Evolutionary conservation across 2,113 vertebrate species (phyloP), one percentile per base, ranked within the genome.

Genomic region (Psittacara wagleri): DNA sequence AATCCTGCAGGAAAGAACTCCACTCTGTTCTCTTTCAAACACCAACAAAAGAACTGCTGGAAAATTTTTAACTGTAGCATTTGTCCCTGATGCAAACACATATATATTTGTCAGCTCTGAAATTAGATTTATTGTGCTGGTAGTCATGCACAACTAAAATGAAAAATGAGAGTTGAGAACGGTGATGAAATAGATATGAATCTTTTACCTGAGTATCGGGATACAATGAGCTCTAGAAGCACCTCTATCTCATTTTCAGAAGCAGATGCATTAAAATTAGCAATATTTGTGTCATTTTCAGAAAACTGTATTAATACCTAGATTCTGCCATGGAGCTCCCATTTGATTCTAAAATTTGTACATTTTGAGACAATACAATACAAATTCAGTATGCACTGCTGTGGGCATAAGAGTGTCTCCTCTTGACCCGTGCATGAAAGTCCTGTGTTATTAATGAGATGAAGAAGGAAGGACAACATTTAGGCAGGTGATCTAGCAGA

Each of bases 401-500:
- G 54, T 77, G 67, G 51, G 63, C 41, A 86, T 61, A 92, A 74
- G 28, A 83, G 28, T 66, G 51, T 81, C 66, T 90, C 61, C 20
- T 88, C 49, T 22, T 61, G 59, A 74, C 46, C 37, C n/a, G 29
- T 18, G 49, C 46, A 23, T 25, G 13, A 6, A 67, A 57, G 35
- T 68, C 72, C 35, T 67, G 81, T 9, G 37, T 62, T 48, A 49
- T 84, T 81, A 72, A 61, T 41, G 69, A 78, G 46, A 59, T 33
- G 17, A 59, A 66, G 88, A 87, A 78, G 37, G 49, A 90, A 94
- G 76, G 35, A 79, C 24, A 31, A 24, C 29, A 35, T 63, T 92
- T 81, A 83, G 78, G 54, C 82, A 97, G 76, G 64, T 94, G 95
- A 97, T 72, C 35, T 87, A 90, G 88, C 61, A 96, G 68, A 93